Base-by-base conservation (phyloP, 2,888 invertebrate genomes). In the Cheilosia variabilis region DNA sequence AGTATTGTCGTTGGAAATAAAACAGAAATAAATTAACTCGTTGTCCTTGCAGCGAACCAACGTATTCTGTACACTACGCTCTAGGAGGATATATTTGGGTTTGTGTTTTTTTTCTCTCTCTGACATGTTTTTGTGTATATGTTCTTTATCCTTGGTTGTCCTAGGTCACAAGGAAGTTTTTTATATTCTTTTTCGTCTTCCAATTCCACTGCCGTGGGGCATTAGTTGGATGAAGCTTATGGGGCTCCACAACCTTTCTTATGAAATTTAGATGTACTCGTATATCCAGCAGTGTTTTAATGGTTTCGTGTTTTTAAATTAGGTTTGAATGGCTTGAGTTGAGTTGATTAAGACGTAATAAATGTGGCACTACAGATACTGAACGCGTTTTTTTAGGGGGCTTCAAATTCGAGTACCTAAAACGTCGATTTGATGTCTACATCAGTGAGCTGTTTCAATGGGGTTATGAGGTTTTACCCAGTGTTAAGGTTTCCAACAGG, bases 1-100 rank as follows among this genome's bases (percentile, higher is more conserved):
- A 58, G 43, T 41, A 22, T n/a, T 27, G 63, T 22, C 45, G n/a
- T 57, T 53, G 17, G 72, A 79, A 79, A 72, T 53, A 53, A 58
- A 58, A 45, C 45, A 17, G 24, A 79, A 66, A 66, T 72, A 79
- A 66, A 72, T 72, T 60, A 79, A 79, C 60, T 60, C 52, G 60
- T 52, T 72, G 79, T 72, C 79, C 79, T 79, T 71, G 65, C 43
- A 41, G 17, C 2, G 34, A 31, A 66, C 71, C 7, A 31, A 31
- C 5, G 57, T 63, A 65, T 45, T 66, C 65, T 27, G 5, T 17
- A 10, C 5, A 41, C 66, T 17, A 27, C 27, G 15, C 15, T 19
- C 19, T 1, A 15, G 13, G 37, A 41, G 19, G 13, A 37, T 37
- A 37, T 13, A 37, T 37, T 43, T 60, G 24, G 27, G 10, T 22